Evolutionary conservation across 1,140 invertebrate genomes (phyloP).

Genomic region (Musca domestica): DNA sequence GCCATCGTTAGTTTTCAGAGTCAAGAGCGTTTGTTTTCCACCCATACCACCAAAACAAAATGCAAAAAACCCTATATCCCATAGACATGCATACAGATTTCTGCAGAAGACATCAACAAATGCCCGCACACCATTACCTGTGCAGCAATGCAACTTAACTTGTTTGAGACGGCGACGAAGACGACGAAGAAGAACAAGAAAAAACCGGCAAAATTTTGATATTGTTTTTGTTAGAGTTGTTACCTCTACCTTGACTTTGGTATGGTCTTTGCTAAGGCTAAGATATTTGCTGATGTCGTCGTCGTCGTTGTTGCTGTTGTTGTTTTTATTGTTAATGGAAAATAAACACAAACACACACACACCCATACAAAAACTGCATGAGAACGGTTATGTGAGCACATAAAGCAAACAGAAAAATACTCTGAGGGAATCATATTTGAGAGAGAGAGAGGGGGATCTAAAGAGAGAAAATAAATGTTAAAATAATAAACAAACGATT

Average conservation of each 20-base stretch:
- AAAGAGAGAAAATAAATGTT: neutral
- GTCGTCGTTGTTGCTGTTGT: neutral
- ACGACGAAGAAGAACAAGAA: neutral
- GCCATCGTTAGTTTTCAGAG: constrained; percentile 23
- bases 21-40: constrained; percentile 17
- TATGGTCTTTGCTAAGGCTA: constrained; percentile 21
- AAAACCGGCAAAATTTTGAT: constrained; percentile 16
- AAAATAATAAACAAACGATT: too few species aligned
- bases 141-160: neutral
- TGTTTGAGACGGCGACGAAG: neutral
- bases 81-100: neutral
- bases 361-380: constrained; percentile 41
- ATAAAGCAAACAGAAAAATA: constrained; percentile 27
- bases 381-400: constrained; percentile 50
- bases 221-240: constrained; percentile 12
- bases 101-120: constrained; percentile 9
- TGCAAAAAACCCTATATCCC: constrained; percentile 13
- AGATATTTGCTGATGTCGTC: neutral
- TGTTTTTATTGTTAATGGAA: neutral
- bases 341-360: constrained; percentile 22
- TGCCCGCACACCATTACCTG: constrained; percentile 1
- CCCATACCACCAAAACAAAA: neutral
- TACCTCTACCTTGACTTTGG: constrained; percentile 53
- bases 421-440: neutral
- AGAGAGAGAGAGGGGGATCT: neutral